Conservation (phyloP, 1,140 invertebrate species). For the Mactra quadrangularis region DNA sequence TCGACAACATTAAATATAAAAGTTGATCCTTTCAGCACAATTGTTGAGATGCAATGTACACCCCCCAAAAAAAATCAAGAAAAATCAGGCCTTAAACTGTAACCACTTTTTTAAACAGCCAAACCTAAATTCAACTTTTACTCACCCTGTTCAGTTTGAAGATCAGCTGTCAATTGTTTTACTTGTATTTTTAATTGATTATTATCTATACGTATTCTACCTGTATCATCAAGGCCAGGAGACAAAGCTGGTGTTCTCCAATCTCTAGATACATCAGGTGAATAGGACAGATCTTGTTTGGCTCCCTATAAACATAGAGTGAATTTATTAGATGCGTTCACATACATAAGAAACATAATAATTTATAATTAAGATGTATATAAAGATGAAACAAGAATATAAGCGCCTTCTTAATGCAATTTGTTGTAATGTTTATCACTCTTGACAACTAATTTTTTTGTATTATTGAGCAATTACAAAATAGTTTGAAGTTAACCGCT, state of each 20-base stretch:
- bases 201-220: constrained; percentile 54
- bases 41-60: too few relatives aligned
- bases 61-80: too few relatives aligned
- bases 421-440: too few relatives aligned
- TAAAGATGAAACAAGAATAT: not conserved
- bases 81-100: too few relatives aligned
- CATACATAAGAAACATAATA: not conserved
- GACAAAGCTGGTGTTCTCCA: constrained; percentile 36
- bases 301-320: constrained; percentile 13
- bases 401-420: not conserved
- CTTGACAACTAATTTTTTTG: too few relatives aligned
- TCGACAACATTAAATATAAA: too few relatives aligned
- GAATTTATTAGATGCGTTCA: too few relatives aligned
- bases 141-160: constrained; percentile 61
- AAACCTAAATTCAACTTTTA: too few relatives aligned
- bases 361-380: not conserved
- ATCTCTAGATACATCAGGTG: constrained; percentile 35
- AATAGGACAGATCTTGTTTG: constrained; percentile 52
- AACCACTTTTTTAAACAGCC: too few relatives aligned
- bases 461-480: too few relatives aligned
- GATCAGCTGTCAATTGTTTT: constrained; percentile 54
- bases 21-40: too few relatives aligned
- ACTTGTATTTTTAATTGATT: constrained; percentile 60
- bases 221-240: constrained; percentile 49
- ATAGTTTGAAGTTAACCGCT: too few relatives aligned